phyloP scores from a whole-genome alignment of 2,113 vertebrate species.

The Lates calcarifer region DNA sequence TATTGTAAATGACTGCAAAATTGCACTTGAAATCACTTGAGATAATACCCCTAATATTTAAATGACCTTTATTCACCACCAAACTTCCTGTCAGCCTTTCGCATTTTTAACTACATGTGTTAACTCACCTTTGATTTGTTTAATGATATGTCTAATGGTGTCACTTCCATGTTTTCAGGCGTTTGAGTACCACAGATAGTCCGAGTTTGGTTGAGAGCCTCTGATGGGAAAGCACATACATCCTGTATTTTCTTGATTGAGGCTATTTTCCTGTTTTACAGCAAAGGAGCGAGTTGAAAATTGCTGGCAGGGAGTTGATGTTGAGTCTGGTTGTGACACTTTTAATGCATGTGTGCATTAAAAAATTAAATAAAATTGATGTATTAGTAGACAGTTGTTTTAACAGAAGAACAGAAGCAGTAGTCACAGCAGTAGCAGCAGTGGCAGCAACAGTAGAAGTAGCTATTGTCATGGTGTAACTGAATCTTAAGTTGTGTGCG shows the following conservation, averaged over 20 bases:
- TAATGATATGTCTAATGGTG: not conserved
- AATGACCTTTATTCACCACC: not conserved
- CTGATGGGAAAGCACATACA: not conserved
- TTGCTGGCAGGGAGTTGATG: not conserved
- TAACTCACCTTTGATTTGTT: not conserved
- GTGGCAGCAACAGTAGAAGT: conserved; percentile 19
- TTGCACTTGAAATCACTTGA: not conserved
- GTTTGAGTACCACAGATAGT: not conserved
- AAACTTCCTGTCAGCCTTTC: not conserved
- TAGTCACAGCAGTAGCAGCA: not conserved
- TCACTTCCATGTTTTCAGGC: not conserved
- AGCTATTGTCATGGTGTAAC: conserved; percentile 38
- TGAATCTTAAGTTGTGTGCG: conserved; percentile 53
- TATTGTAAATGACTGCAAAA: not conserved
- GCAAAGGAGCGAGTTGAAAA: not conserved
- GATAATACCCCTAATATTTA: not conserved
- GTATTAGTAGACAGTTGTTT: not conserved
- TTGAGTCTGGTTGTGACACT: conserved; percentile 2
- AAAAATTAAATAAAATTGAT: conserved; percentile 1
- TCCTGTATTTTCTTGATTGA: not conserved
- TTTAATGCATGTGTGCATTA: not conserved
- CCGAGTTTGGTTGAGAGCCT: not conserved
- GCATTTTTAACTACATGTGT: not conserved
- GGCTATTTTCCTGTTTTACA: conserved; percentile 16
- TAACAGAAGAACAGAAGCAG: not conserved